Base-by-base conservation (phyloP, 2,113 vertebrate genomes). In the Oncorhynchus tshawytscha region DNA sequence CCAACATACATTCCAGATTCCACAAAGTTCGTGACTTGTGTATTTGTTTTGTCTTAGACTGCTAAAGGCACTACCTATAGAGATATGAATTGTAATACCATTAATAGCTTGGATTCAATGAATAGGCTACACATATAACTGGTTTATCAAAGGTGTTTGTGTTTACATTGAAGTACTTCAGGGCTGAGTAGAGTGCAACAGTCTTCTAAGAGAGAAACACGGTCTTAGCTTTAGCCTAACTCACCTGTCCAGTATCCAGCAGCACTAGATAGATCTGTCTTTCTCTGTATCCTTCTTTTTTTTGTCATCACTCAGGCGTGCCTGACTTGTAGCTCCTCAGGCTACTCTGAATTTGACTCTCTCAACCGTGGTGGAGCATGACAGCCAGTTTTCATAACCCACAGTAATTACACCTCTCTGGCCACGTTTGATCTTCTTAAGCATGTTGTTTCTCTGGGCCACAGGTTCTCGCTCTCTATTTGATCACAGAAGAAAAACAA, bases 351-450 rank as follows among this genome's bases (percentile, higher is more conserved):
- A 78, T 83, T 85, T 77, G 25, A 71, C 77, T 72, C 67, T 71
- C 73, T 79, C 24, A 71, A 76, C 76, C 74, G 45, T 78, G 34
- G 72, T 78, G 78, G 73, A 79, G 85, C 67, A 78, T 78, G 70
- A 76, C 79, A 84, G 74, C 80, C 75, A 73, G 71, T 83, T 83
- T 82, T 87, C 73, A 78, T 84, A 87, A 82, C 81, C 83, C 77
- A 22, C 79, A 80, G 80, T 79, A 82, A 85, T 84, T 85, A 76
- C 79, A 84, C 78, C 73, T 85, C 73, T 81, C 65, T 79, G 78
- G 74, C 76, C 83, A 59, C 78, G 78, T 86, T 79, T 88, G 76
- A 85, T 88, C 76, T 84, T 82, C 62, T 73, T 79, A 11, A 73
- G 81, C 77, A 76, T 54, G 51, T 77, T 67, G 69, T 78, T 78